Evolutionary conservation across 2,797 vertebrate genomes (phyloP).

Genomic region (Myripristis jacobus): DNA sequence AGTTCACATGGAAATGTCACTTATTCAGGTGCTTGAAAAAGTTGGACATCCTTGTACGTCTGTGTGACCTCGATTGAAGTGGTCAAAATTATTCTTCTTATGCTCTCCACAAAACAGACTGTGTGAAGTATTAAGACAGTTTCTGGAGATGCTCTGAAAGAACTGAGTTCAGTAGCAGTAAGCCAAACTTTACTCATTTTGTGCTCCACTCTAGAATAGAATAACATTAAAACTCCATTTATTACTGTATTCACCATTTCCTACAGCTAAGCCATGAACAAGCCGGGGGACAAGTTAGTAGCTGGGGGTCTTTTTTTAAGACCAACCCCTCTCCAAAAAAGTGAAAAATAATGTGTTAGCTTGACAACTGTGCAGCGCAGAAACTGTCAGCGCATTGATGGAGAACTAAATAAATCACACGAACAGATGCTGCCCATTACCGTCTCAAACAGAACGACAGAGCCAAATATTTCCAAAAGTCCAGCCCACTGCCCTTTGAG

Average conservation of each 20-base stretch:
- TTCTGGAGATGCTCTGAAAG: background rate
- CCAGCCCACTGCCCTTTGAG: constrained; percentile 11
- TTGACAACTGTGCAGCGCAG: constrained; percentile 27
- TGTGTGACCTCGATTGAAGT: constrained; percentile 2
- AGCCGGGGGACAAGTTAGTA: constrained; percentile 22
- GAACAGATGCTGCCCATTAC: constrained; percentile 10
- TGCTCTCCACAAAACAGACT: background rate
- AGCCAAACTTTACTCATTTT: background rate
- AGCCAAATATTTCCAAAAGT: too few relatives aligned
- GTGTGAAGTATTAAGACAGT: background rate
- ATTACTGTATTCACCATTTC: constrained; percentile 23
- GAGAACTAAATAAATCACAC: constrained; percentile 46
- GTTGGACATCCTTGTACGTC: background rate
- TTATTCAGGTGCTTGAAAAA: too few relatives aligned
- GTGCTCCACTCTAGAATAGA: constrained; percentile 10
- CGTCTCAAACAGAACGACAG: constrained; percentile 15
- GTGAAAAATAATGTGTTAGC: constrained; percentile 39
- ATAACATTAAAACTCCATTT: constrained; percentile 23
- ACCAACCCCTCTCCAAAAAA: constrained; percentile 16
- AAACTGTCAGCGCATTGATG: constrained; percentile 21
- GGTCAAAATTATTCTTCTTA: background rate
- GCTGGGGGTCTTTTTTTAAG: constrained; percentile 25
- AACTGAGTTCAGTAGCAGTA: too few relatives aligned
- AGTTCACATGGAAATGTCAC: background rate
- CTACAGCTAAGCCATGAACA: constrained; percentile 45